Conservation (phyloP, 2,797 vertebrate genomes). For the Gadopsis marmoratus region DNA sequence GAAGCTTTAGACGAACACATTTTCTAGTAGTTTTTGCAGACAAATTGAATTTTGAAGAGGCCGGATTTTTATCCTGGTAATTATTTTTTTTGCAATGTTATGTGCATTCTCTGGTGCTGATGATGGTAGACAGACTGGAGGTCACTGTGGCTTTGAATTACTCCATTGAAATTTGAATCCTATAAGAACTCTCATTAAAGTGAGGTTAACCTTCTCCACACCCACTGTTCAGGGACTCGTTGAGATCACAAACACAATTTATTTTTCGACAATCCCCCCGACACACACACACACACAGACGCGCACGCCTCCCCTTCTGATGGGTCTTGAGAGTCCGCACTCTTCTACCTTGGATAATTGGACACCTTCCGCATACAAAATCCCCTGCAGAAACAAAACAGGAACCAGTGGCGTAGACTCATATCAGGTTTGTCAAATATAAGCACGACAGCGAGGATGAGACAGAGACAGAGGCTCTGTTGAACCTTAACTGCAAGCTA, state of each 20-base stretch:
- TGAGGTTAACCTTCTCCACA: slow-evolving; percentile 67
- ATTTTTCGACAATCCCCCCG: slow-evolving; percentile 74
- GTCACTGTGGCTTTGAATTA: slow-evolving; percentile 58
- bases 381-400: slow-evolving; percentile 77
- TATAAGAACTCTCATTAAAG: slow-evolving; percentile 75
- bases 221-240: slow-evolving; percentile 68
- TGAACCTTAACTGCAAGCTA: slow-evolving; percentile 64
- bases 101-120: neutral
- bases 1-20: neutral
- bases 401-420: slow-evolving; percentile 52
- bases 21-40: neutral
- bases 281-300: slow-evolving; percentile 27
- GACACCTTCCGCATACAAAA: slow-evolving; percentile 86
- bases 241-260: slow-evolving; percentile 82
- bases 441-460: slow-evolving; percentile 53
- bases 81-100: neutral
- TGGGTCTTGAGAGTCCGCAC: slow-evolving; percentile 81
- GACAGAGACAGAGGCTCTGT: slow-evolving; percentile 31
- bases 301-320: slow-evolving; percentile 50
- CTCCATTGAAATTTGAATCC: slow-evolving; percentile 71
- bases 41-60: neutral
- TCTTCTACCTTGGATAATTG: slow-evolving; percentile 89
- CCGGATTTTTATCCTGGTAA: neutral
- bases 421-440: slow-evolving; percentile 70
- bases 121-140: slow-evolving; percentile 32